These are phyloP conservation scores for Cyanoderma ruficeps DNA, from an alignment of 2,113 vertebrate genomes.

Conservation along the genomic window DNA sequence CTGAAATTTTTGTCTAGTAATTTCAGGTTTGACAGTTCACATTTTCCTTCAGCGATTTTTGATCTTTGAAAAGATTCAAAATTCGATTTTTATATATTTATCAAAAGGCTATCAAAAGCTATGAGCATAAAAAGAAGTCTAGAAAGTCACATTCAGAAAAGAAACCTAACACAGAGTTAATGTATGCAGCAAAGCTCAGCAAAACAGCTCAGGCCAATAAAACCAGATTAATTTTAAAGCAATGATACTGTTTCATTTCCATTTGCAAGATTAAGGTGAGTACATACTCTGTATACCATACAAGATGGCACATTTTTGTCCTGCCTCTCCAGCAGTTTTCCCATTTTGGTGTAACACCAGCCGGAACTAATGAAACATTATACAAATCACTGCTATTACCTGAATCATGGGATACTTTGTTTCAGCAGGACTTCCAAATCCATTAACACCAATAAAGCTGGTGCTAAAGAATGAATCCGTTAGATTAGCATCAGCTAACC, in stretches of 20 bases:
- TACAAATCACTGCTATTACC: conserved; percentile 75
- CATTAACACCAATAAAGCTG: conserved; percentile 99
- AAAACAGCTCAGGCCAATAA: background rate
- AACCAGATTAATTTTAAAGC: background rate
- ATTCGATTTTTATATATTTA: background rate
- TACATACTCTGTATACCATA: background rate
- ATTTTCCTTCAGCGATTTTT: background rate
- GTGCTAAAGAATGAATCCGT: conserved; percentile 99
- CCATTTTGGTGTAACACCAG: background rate
- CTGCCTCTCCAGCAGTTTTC: background rate
- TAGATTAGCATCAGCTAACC: conserved; percentile 89
- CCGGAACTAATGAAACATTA: background rate
- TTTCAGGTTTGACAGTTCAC: background rate
- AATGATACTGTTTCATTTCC: background rate
- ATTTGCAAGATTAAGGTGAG: background rate
- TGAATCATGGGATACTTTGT: conserved; percentile 98
- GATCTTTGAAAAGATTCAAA: background rate
- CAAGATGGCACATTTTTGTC: background rate
- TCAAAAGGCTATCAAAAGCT: background rate
- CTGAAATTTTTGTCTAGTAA: background rate
- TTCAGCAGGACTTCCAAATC: conserved; percentile 96
- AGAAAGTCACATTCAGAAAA: background rate
- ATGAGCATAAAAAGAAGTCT: background rate
- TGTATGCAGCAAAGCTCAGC: background rate
- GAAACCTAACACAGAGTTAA: background rate